phyloP scores from a whole-genome alignment of 2,113 vertebrate genomes.

The Tragelaphus strepsiceros region DNA sequence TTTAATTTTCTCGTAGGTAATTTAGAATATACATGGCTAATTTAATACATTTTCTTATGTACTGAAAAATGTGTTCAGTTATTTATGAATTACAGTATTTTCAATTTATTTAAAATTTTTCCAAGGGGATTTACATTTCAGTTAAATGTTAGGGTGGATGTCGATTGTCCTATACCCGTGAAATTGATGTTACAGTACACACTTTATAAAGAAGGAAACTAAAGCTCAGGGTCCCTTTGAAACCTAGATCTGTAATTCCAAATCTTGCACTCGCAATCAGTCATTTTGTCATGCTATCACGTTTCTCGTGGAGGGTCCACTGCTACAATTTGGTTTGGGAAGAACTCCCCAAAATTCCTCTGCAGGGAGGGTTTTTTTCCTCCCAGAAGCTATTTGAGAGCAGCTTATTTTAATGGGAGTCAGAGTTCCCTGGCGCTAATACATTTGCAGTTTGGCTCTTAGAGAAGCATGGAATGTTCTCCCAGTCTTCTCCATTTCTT shows the following conservation, averaged over 20 bases:
- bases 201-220: neutral
- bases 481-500: neutral
- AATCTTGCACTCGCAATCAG: neutral
- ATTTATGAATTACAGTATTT: neutral
- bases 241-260: neutral
- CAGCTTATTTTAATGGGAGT: neutral
- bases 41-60: neutral
- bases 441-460: neutral
- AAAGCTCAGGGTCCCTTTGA: neutral
- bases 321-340: neutral
- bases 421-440: neutral
- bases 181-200: neutral
- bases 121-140: neutral
- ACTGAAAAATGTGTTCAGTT: neutral
- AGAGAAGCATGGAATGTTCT: neutral
- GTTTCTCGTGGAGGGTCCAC: neutral
- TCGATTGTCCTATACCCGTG: neutral
- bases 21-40: neutral
- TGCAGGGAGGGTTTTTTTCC: neutral
- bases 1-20: conserved; percentile 28
- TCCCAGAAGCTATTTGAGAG: neutral
- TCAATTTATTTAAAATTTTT: neutral
- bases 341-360: neutral
- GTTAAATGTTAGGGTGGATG: neutral
- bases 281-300: neutral